Percentiles rank a stretch among this genome's conserved stretches.
Conservation (phyloP, 2,113 vertebrate genomes). For the Triplophysa tibetana region DNA sequence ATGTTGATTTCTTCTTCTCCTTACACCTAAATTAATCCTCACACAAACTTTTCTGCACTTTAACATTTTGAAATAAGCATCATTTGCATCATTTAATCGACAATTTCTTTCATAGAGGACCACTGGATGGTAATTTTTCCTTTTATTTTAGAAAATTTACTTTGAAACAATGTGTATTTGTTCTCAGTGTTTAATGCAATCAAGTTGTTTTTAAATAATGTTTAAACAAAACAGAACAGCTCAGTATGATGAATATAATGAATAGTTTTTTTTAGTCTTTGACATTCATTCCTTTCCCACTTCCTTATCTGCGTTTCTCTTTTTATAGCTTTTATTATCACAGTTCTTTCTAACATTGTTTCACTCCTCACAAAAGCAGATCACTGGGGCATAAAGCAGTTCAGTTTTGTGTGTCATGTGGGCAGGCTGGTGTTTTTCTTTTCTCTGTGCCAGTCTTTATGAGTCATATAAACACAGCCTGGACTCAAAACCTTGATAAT, state of each 20-base stretch:
- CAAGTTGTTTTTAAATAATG: background rate
- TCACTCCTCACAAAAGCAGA: constrained; percentile 70
- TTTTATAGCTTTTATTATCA: background rate
- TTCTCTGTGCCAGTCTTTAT: constrained; percentile 76
- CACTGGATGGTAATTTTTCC: too few relatives aligned
- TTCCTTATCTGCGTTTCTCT: background rate
- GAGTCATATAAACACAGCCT: constrained; percentile 78
- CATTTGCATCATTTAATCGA: too few relatives aligned
- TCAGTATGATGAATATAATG: too few relatives aligned
- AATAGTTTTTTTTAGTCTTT: background rate
- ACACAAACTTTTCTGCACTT: background rate
- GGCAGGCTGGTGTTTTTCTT: constrained; percentile 72
- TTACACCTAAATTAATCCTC: background rate
- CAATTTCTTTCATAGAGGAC: too few relatives aligned
- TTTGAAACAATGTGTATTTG: background rate
- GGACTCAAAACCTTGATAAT: constrained; percentile 72
- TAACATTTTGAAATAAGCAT: too few relatives aligned
- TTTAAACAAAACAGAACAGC: background rate
- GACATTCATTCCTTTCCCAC: background rate
- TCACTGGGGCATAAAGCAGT: constrained; percentile 75
- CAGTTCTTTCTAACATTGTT: background rate
- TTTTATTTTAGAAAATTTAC: background rate
- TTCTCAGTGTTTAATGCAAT: background rate
- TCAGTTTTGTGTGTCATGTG: constrained; percentile 71
- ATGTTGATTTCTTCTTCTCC: too few relatives aligned